phyloP scores from a whole-genome alignment of 2,888 invertebrate genomes.

The Tryphoninae sp. region DNA sequence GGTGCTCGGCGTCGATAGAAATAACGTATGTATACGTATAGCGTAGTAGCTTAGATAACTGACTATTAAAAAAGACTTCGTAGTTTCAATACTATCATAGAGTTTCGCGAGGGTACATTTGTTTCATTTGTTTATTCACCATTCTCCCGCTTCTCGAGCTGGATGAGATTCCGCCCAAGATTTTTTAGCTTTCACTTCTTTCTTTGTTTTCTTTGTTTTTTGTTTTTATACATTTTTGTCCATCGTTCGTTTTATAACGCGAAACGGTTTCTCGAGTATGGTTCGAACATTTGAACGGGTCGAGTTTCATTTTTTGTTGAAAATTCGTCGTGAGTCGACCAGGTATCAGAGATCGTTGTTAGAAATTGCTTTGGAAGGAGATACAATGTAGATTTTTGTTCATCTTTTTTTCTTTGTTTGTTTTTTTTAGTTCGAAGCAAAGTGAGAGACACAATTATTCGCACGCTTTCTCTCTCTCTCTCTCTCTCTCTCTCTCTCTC shows the following conservation, averaged over 20 bases:
- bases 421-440: constrained; percentile 49
- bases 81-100: constrained; percentile 69
- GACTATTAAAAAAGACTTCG: constrained; percentile 66
- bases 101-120: constrained; percentile 63
- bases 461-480: constrained; percentile 5
- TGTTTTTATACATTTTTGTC: not conserved
- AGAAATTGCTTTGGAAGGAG: constrained; percentile 63
- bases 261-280: constrained; percentile 39
- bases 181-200: not conserved
- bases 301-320: constrained; percentile 27
- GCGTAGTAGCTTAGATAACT: constrained; percentile 56
- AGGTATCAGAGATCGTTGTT: constrained; percentile 63
- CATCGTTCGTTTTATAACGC: not conserved
- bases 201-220: constrained; percentile 27
- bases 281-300: constrained; percentile 51
- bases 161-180: constrained; percentile 46
- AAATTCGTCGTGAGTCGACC: constrained; percentile 60
- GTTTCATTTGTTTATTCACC: constrained; percentile 17
- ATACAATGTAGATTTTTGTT: constrained; percentile 48
- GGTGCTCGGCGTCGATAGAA: constrained; percentile 52
- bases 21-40: constrained; percentile 46
- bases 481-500: constrained; percentile 4
- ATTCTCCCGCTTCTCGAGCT: constrained; percentile 40
- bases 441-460: constrained; percentile 38
- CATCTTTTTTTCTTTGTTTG: constrained; percentile 13